A percentile compares a stretch with the other conserved stretches of the same genome.
phyloP scores from a whole-genome alignment of 2,113 vertebrate genomes.

The Hydropotes inermis region DNA sequence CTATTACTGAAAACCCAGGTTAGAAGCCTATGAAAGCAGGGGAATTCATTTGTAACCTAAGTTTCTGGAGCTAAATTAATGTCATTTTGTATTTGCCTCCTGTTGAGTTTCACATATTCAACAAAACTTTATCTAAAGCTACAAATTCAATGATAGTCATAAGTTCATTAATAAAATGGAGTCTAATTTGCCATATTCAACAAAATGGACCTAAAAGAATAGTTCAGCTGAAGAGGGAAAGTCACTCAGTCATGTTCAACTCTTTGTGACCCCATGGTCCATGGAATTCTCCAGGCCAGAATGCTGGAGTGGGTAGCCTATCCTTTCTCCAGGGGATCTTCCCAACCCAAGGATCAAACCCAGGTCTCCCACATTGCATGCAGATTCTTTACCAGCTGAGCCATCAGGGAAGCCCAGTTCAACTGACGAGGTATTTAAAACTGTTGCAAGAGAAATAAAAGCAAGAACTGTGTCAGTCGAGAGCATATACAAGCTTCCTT shows the following conservation, averaged over 20 bases:
- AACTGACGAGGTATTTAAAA: not conserved
- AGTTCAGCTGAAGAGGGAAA: not conserved
- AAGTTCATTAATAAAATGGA: not conserved
- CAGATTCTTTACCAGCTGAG: not conserved
- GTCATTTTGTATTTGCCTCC: not conserved
- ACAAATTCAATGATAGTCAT: rapidly evolving
- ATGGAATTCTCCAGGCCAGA: not conserved
- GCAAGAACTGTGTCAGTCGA: too few species aligned
- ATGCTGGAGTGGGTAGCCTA: not conserved
- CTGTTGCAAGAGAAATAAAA: not conserved
- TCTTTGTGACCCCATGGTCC: not conserved
- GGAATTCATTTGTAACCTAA: not conserved
- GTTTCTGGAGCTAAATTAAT: not conserved
- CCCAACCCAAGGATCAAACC: not conserved
- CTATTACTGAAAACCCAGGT: not conserved
- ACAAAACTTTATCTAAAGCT: too few species aligned
- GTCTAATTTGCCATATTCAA: not conserved
- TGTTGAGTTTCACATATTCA: not conserved
- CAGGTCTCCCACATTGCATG: not conserved
- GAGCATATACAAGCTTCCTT: rapidly evolving
- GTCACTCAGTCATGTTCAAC: not conserved
- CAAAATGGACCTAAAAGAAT: not conserved
- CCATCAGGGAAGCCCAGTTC: not conserved
- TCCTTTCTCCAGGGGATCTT: not conserved
- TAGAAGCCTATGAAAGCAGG: too few species aligned